Conservation (phyloP, 2,888 invertebrate genomes). For the Phortica okadai region DNA sequence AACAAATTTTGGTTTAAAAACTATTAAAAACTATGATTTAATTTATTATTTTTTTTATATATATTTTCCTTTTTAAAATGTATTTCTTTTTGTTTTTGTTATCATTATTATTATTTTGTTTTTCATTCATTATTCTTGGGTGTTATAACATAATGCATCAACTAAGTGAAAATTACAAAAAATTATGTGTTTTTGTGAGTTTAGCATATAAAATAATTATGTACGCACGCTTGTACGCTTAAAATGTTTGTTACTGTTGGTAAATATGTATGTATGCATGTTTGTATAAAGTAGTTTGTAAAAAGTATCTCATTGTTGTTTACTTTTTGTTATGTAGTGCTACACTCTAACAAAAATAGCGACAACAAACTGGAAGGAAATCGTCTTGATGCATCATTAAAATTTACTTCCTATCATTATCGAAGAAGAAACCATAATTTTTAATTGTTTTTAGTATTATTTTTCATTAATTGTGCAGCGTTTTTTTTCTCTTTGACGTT, state of each 20-base stretch:
- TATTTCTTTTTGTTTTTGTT: slow-evolving; percentile 44
- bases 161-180: slow-evolving; percentile 17
- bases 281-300: background rate
- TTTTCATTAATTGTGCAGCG: background rate
- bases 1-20: slow-evolving; percentile 65
- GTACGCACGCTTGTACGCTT: background rate
- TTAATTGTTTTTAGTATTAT: background rate
- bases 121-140: slow-evolving; percentile 10
- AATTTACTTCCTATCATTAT: background rate
- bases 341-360: background rate
- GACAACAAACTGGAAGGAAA: background rate
- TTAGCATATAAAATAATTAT: background rate
- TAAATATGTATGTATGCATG: background rate
- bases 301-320: background rate
- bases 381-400: background rate
- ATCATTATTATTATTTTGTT: slow-evolving; percentile 28
- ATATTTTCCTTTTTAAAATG: slow-evolving; percentile 54
- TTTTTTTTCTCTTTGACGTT: background rate
- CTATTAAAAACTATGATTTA: slow-evolving; percentile 74
- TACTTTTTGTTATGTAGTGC: background rate
- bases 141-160: background rate
- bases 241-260: background rate
- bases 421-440: background rate
- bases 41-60: slow-evolving; percentile 64
- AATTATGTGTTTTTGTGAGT: slow-evolving; percentile 9